Base-by-base conservation (phyloP, 2,888 invertebrate species). In the Eueremaeus valkanovi region DNA sequence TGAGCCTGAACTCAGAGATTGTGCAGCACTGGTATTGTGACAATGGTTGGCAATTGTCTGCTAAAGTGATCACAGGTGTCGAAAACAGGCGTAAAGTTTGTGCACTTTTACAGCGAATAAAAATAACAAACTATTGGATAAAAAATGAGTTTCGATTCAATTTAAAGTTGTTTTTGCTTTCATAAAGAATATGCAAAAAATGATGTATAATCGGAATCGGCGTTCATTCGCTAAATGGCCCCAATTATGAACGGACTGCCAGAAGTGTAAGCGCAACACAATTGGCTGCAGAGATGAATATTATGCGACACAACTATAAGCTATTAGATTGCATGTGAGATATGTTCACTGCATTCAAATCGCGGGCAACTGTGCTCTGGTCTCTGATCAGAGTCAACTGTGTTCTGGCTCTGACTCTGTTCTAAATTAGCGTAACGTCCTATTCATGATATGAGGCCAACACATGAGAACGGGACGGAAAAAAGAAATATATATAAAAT, bases 351-450 rank as follows among this genome's bases (percentile, higher is more conserved):
- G 8, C 36, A 21, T 33, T 61, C 61, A 61, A n/a, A 33, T 66
- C 66, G 11, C n/a, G 33, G 66, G 36, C 66, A 36, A 66, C 66
- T 66, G 66, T 40, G 36, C 66, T 66, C 36, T 33, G 55, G 55
- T 24, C 55, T 27, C n/a, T 66, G 66, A 66, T 66, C 36, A 66
- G 66, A 66, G 66, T 8, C 6, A 51, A 6, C 18, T 8, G 49
- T 16, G 55, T 24, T 31, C 33, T 3, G 31, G 33, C 6, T 2
- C 40, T 36, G 66, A 40, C 66, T 66, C 36, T 66, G 13, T 31
- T 36, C 66, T 40, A 66, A 66, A 66, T 66, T 66, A 66, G 66
- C 66, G 66, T 66, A 66, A 66, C 66, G 66, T 66, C 66, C 66
- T 21, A 66, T 66, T 66, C 66, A 66, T 66, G 66, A 66, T 66